A percentile compares a stretch with the other conserved stretches of the same genome.
phyloP scores from a whole-genome alignment of 1,140 invertebrate species.

The Sitobion miscanthi region DNA sequence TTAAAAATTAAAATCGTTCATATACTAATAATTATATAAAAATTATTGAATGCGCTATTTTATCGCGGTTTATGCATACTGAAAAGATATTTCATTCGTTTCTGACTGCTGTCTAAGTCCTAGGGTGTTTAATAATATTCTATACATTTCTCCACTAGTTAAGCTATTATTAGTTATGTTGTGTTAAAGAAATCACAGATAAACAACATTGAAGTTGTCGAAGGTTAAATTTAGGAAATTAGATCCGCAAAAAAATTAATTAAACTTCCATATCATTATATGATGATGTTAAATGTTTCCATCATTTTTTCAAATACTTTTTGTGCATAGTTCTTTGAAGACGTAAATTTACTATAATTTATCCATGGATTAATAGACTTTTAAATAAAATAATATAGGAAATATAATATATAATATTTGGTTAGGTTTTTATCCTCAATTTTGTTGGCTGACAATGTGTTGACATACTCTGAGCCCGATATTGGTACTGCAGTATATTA shows the following conservation, averaged over 20 bases:
- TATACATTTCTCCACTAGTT: background rate
- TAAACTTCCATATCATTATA: background rate
- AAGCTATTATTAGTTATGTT: background rate
- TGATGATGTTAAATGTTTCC: background rate
- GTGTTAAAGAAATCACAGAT: background rate
- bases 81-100: background rate
- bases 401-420: too few species aligned
- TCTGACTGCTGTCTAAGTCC: background rate
- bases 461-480: background rate
- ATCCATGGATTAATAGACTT: too few species aligned
- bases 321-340: background rate
- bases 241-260: too few species aligned
- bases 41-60: background rate
- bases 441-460: background rate
- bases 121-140: background rate
- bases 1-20: background rate
- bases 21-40: background rate
- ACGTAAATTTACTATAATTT: too few species aligned
- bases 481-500: background rate
- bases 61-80: background rate
- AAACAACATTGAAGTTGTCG: too few species aligned
- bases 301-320: background rate
- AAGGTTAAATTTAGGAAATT: too few species aligned
- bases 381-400: too few species aligned
- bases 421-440: background rate